phyloP scores from a whole-genome alignment of 2,888 invertebrate genomes.

The Scaptomyza cyrtandrae region DNA sequence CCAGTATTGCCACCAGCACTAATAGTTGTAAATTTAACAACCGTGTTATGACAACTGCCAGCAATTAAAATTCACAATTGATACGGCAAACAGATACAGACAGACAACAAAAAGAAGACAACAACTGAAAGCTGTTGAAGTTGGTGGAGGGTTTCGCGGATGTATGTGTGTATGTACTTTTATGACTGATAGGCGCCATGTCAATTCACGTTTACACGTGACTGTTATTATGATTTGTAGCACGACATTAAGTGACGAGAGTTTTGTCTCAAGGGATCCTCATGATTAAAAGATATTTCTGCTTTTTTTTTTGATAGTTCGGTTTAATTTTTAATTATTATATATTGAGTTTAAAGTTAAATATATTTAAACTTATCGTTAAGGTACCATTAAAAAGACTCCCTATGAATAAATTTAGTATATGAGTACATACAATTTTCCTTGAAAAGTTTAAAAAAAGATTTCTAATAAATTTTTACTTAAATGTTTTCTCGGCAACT shows the following conservation, averaged over 20 bases:
- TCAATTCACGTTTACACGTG: slow-evolving; percentile 15
- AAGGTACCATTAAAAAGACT: too few relatives aligned
- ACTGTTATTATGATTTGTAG: slow-evolving; percentile 1
- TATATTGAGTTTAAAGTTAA: too few relatives aligned
- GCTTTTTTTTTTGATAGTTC: too few relatives aligned
- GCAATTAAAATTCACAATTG: slow-evolving; percentile 79
- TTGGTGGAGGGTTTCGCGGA: neutral
- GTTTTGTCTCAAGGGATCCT: neutral
- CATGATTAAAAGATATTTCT: neutral
- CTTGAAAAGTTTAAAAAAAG: too few relatives aligned
- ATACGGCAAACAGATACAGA: slow-evolving; percentile 46
- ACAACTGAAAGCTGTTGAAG: neutral
- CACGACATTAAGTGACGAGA: neutral
- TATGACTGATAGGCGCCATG: slow-evolving; percentile 29
- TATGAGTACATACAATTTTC: too few relatives aligned
- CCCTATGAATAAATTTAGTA: too few relatives aligned
- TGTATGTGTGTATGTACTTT: slow-evolving; percentile 12
- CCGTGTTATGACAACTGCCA: slow-evolving; percentile 75
- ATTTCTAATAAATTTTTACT: too few relatives aligned
- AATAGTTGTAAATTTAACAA: slow-evolving; percentile 50
- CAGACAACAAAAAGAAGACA: slow-evolving; percentile 9
- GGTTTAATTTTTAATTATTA: too few relatives aligned
- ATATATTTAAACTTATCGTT: too few relatives aligned
- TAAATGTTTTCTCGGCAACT: too few relatives aligned
- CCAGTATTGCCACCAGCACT: slow-evolving; percentile 6